Evolutionary conservation across 2,888 invertebrate genomes (phyloP).

Genomic region (Spicauda simplicius): DNA sequence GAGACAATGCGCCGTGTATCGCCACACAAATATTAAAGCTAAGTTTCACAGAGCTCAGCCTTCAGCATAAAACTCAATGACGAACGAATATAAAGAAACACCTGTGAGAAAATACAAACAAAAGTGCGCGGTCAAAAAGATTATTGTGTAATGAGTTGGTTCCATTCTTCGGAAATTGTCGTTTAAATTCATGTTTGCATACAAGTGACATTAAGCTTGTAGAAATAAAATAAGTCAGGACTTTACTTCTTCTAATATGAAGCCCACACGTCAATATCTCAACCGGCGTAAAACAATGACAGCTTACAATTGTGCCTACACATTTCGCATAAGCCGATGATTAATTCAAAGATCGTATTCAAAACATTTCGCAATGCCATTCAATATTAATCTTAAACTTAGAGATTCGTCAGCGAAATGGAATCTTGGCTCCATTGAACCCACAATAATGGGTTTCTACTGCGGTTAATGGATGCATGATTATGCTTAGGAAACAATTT

Average conservation of each 20-base stretch:
- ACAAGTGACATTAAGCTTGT: neutral
- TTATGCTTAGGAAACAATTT: constrained; percentile 32
- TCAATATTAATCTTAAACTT: constrained; percentile 24
- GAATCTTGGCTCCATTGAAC: constrained; percentile 31
- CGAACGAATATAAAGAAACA: constrained; percentile 67
- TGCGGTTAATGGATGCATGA: constrained; percentile 23
- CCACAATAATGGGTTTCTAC: constrained; percentile 30
- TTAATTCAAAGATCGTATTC: constrained; percentile 36
- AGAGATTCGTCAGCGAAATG: constrained; percentile 30
- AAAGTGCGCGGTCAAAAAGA: constrained; percentile 55
- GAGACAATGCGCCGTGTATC: constrained; percentile 74
- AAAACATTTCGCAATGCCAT: constrained; percentile 32
- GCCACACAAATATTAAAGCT: constrained; percentile 74
- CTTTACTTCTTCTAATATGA: constrained; percentile 24
- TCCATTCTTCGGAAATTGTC: constrained; percentile 4
- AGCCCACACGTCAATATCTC: constrained; percentile 39
- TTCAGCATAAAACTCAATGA: constrained; percentile 78
- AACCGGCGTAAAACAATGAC: constrained; percentile 39
- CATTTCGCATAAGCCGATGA: constrained; percentile 16
- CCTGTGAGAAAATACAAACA: constrained; percentile 80
- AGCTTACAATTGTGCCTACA: constrained; percentile 29
- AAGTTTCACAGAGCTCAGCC: constrained; percentile 78
- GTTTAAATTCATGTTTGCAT: neutral
- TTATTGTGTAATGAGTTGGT: constrained; percentile 41
- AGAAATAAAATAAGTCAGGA: constrained; percentile 2